A percentile compares a stretch with the other conserved stretches of the same genome.
Evolutionary conservation across 30 jellyfish, hydroid and myxozoan genomes (phyloP).

Genomic region (Turritopsis dohrnii): DNA sequence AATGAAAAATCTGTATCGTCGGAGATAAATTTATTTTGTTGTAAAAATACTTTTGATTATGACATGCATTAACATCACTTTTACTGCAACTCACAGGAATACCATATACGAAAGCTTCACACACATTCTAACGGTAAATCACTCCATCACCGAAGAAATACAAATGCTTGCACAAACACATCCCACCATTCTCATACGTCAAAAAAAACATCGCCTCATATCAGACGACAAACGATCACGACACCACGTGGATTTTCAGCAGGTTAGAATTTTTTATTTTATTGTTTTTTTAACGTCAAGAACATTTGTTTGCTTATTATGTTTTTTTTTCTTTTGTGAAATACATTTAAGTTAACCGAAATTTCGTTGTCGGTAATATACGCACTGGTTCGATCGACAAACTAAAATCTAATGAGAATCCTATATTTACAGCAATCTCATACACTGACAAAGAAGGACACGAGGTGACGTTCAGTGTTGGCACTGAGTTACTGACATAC

Average conservation of each 20-base stretch:
- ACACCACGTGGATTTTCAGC: neutral
- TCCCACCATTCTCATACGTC: neutral
- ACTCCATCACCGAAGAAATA: neutral
- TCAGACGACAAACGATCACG: neutral
- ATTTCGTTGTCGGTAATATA: no score
- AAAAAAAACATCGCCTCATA: neutral
- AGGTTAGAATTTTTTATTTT: neutral
- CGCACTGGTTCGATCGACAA: no score
- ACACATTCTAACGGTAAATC: neutral
- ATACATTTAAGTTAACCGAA: no score
- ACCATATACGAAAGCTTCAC: neutral
- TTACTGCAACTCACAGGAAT: neutral
- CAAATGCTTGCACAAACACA: neutral
- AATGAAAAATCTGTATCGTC: no score
- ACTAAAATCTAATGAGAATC: no score
- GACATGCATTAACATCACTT: neutral
- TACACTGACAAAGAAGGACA: slow-evolving; percentile 98
- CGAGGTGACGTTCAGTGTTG: slow-evolving; percentile 89
- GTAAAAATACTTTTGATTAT: no score
- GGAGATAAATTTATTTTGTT: no score
- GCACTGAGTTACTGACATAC: slow-evolving; percentile 76
- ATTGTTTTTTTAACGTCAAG: neutral
- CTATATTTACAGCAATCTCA: slow-evolving; percentile 79
- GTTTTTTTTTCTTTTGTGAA: no score
- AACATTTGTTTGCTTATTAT: no score